Evolutionary conservation across 2,113 vertebrate species (phyloP).

Genomic region (Pristiophorus japonicus): DNA sequence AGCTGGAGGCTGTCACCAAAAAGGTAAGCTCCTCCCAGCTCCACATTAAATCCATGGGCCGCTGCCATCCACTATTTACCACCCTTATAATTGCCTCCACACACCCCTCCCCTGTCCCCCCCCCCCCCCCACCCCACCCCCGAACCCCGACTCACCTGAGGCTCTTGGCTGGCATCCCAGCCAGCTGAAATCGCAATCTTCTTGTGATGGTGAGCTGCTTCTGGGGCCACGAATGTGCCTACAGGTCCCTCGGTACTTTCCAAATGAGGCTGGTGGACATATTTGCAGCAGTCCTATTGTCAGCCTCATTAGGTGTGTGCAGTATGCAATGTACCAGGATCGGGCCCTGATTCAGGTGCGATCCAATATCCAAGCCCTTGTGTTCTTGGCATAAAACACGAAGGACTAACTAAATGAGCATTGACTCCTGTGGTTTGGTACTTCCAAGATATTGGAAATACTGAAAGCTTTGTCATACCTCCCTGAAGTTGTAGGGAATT

Average conservation of each 20-base stretch:
- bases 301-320: background rate
- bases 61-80: background rate
- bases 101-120: too few relatives aligned
- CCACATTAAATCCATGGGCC: background rate
- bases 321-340: background rate
- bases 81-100: background rate
- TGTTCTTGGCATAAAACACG: too few relatives aligned
- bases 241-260: background rate
- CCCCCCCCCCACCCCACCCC: too few relatives aligned
- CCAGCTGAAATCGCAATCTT: too few relatives aligned
- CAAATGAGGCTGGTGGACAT: background rate
- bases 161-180: background rate
- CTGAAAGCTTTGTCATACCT: background rate
- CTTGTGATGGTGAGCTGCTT: background rate
- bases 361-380: background rate
- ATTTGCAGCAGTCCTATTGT: background rate
- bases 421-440: background rate
- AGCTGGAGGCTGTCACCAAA: background rate
- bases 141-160: background rate
- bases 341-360: background rate
- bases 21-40: background rate
- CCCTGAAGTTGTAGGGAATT: background rate
- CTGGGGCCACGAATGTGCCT: background rate
- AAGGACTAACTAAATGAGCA: background rate
- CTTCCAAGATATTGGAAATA: background rate